phyloP scores from a whole-genome alignment of 2,888 invertebrate genomes.

The Gari tellinella region DNA sequence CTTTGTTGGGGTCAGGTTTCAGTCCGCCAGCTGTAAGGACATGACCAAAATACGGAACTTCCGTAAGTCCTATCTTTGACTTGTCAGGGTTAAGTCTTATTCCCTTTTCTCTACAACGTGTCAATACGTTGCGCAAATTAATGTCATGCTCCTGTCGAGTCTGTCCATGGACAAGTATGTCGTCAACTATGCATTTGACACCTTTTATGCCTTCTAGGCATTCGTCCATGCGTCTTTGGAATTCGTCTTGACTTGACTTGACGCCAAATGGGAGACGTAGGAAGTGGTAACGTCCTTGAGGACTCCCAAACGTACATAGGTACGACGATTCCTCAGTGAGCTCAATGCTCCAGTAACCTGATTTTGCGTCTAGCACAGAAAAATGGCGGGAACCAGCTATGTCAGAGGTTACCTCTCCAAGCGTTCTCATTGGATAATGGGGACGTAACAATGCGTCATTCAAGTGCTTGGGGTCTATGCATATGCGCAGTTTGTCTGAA shows the following conservation, averaged over 20 bases:
- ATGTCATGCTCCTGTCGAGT: constrained; percentile 36
- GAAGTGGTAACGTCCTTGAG: constrained; percentile 48
- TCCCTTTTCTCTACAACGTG: constrained; percentile 11
- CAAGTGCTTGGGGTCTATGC: no score
- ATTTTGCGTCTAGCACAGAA: constrained; percentile 17
- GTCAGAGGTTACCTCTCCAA: constrained; percentile 50
- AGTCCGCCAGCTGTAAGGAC: constrained; percentile 28
- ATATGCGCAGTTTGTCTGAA: no score
- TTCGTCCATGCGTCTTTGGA: constrained; percentile 30
- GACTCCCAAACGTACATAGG: constrained; percentile 54
- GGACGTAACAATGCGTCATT: constrained; percentile 44
- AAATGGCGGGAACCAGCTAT: constrained; percentile 26
- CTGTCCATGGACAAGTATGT: constrained; percentile 35
- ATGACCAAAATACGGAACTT: constrained; percentile 50
- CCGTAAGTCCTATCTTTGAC: constrained; percentile 18
- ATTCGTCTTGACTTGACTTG: constrained; percentile 25
- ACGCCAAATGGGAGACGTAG: constrained; percentile 51
- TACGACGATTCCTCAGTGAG: constrained; percentile 39
- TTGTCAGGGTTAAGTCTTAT: constrained; percentile 47
- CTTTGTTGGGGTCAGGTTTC: constrained; percentile 39
- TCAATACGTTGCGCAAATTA: constrained; percentile 22
- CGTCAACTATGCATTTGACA: constrained; percentile 33
- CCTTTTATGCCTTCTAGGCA: constrained; percentile 34
- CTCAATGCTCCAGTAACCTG: constrained; percentile 45
- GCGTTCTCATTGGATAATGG: constrained; percentile 53